These are phyloP conservation scores for Xestia xanthographa DNA, from an alignment of 2,888 invertebrate genomes.

Conservation along the genomic window DNA sequence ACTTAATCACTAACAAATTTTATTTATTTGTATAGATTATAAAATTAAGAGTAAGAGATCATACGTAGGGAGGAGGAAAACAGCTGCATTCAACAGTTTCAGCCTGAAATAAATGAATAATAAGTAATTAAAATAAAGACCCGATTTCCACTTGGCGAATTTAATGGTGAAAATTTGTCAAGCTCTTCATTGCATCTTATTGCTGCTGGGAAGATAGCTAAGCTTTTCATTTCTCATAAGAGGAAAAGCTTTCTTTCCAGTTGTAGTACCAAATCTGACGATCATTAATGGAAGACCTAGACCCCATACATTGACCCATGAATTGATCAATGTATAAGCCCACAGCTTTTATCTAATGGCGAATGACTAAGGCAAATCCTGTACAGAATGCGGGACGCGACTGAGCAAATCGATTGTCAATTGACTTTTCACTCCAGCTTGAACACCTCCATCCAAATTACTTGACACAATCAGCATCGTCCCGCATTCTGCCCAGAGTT, in stretches of 20 bases:
- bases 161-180: not conserved
- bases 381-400: no score
- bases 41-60: not conserved
- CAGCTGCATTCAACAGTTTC: not conserved
- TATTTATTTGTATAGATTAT: not conserved
- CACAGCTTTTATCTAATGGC: no score
- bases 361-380: no score
- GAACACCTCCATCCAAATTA: not conserved
- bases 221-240: no score
- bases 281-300: not conserved
- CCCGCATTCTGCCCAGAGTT: not conserved
- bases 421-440: no score
- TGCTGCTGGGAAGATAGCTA: no score
- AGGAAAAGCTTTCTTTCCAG: no score
- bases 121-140: not conserved
- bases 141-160: not conserved
- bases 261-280: not conserved
- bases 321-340: no score
- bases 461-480: not conserved
- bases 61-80: not conserved
- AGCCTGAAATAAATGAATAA: slow-evolving; percentile 1
- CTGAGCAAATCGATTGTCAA: no score
- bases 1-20: no score
- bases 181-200: not conserved
- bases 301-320: no score